Base-by-base conservation (phyloP, 2,797 vertebrate genomes). In the Pseudomugil gertrudae region DNA sequence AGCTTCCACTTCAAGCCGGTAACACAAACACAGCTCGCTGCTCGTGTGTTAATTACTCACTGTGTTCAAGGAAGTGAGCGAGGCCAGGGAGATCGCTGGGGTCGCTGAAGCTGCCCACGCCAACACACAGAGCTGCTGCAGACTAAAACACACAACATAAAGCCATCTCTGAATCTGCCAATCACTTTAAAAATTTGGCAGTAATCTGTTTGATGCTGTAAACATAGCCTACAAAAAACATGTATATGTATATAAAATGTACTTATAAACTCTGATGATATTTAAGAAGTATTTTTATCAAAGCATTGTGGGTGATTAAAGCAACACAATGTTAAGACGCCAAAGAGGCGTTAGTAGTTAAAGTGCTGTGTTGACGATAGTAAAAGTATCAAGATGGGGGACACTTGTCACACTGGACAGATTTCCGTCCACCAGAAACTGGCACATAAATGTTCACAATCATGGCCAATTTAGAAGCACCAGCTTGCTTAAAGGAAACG, bases 1-100 rank as follows among this genome's bases (percentile, higher is more conserved):
- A 17, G 29, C 33, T 40, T 47, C 9, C 14, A 35, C 14, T 38
- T 36, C 1, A 48, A 17, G 11, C 7, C 9, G 45, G 5, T 24
- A 26, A 50, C 26, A 13, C 17, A 51, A 26, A 69, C 40, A 57
- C 13, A 10, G 68, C 38, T 33, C 14, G 14, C 70, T 26, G 54
- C 52, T 57, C 38, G 21, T 5, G 21, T 58, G 36, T 65, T 50
- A 70, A 78, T 72, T 72, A 95, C 96, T 92, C 93, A 99, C 98
- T 99, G 82, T 98, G 97, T 82, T 99, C 97, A 90, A 99, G 93
- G 90, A 98, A 98, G 92, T 99, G 98, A 76, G 98, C 98, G 69
- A 99, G 94, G 83, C 98, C 98, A 0, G 96, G 98, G 57, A 99
- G 94, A 88, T 99, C 96, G 74, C 92, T 85, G 0, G 98, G 98